Evolutionary conservation across 2,797 vertebrate genomes (phyloP), one percentile per base, ranked within the genome.

Genomic region (Oreochromis mossambicus): DNA sequence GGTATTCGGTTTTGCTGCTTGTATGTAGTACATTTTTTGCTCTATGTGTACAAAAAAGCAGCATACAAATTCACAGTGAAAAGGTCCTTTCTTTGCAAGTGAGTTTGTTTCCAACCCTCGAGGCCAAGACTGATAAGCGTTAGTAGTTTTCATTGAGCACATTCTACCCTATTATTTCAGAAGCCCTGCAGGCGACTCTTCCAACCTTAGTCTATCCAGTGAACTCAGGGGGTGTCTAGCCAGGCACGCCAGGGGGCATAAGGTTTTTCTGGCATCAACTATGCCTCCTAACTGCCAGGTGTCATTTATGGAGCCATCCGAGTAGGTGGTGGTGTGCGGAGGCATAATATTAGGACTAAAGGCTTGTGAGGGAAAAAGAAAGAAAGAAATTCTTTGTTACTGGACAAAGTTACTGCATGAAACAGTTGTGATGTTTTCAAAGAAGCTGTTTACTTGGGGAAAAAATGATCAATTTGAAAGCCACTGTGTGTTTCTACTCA

Each of bases 11-110:
- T 87, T 66, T 55, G 32, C 15, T 34, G 52, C 81, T 84, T 79
- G 50, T 56, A 78, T 79, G 56, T 36, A 12, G 88, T 43, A 86
- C 80, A 86, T 83, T 80, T 86, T 77, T 81, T 58, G 77, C 73
- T 75, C 46, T 1, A 13, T 81, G 14, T 66, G 43, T 38, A 36
- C n/a, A 11, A 88, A 79, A 80, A 77, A 32, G 73, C 41, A 36
- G 32, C 21, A 81, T 77, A 80, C 26, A 89, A 8, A 85, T 85
- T 81, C 24, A 46, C 50, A 78, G 63, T 84, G 80, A 92, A 94
- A 90, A 89, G 83, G 84, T 93, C 83, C 83, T 93, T 92, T 92
- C 85, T 92, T 90, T 93, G 87, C 80, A 83, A 92, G 91, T 80
- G 82, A 90, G 85, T 92, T 89, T 88, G 86, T 87, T 92, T 86